Percentiles rank a stretch among this genome's conserved stretches.
These are phyloP conservation scores for Rachycentron canadum DNA, from an alignment of 2,797 vertebrate species.

Conservation along the genomic window DNA sequence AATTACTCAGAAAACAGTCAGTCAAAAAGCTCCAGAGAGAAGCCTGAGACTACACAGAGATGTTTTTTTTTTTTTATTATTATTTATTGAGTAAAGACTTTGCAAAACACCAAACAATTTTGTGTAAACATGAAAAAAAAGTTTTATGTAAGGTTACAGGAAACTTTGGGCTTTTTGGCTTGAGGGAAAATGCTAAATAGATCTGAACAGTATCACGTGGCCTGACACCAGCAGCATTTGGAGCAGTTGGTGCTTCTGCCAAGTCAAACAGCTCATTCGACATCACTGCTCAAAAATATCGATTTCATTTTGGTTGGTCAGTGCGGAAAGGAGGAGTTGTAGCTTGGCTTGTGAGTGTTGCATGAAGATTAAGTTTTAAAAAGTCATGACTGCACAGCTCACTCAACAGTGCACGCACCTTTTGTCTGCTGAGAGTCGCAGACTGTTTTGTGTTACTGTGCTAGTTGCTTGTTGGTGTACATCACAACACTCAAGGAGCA, in stretches of 20 bases:
- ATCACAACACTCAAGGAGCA: conserved; percentile 7
- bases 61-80: background rate
- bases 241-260: background rate
- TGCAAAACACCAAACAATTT: background rate
- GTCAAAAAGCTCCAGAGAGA: too few species aligned
- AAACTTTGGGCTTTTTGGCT: background rate
- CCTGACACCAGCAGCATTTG: conserved; percentile 11
- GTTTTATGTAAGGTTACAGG: background rate
- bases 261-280: too few species aligned
- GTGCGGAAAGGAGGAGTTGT: too few species aligned
- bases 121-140: background rate
- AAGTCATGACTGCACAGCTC: background rate
- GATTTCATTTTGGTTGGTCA: too few species aligned
- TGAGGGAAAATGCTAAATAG: background rate
- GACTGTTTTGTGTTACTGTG: background rate
- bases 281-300: too few species aligned
- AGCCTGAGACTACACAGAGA: too few species aligned
- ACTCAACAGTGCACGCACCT: conserved; percentile 1
- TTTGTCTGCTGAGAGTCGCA: background rate
- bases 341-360: too few species aligned
- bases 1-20: too few species aligned
- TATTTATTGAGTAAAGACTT: background rate
- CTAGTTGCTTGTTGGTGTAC: background rate
- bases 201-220: background rate
- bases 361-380: too few species aligned